Base-by-base conservation (phyloP, 2,113 vertebrate genomes). In the Poecile atricapillus region DNA sequence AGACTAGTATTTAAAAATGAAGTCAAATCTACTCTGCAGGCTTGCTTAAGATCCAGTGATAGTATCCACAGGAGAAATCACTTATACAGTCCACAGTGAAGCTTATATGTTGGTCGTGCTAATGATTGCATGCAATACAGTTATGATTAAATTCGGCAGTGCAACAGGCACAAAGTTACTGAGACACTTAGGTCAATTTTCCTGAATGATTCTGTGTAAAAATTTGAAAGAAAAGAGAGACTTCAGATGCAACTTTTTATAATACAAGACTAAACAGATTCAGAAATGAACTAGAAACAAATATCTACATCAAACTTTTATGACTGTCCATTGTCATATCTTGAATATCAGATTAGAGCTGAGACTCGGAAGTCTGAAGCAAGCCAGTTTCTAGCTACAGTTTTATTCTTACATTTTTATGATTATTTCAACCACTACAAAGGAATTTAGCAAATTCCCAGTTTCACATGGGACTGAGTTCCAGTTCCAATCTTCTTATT, bases 1-100 rank as follows among this genome's bases (percentile, higher is more conserved):
- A 95, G 81, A 93, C 53, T 56, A 78, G 25, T 65, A 87, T 87
- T 87, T 91, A 69, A 79, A 87, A 94, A 91, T 50, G 11, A 87
- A 79, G 53, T 89, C 80, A 35, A 78, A 17, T 82, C 65, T 79
- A 33, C 77, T 94, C 47, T 93, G 60, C 53, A 46, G 49, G 58
- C 21, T 67, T 93, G 27, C 63, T 73, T 63, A 76, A 85, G 69
- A 91, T 79, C 35, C 74, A 84, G 50, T 77, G 63, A 83, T n/a
- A 67, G 23, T 63, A 88, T 69, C 60, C 58, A 39, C n/a, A 75
- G 30, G 9, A 94, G 49, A 89, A 96, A 93, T 58, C 43, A n/a
- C 41, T 56, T 30, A 15, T 31, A 13, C 13, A 7, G n/a, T 49
- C 63, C 55, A 55, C 20, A 22, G 10, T 33, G 30, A 89, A 62